Percentiles rank a stretch among this genome's conserved stretches.
phyloP scores from a whole-genome alignment of 2,113 vertebrate genomes.

The Engraulis encrasicolus region DNA sequence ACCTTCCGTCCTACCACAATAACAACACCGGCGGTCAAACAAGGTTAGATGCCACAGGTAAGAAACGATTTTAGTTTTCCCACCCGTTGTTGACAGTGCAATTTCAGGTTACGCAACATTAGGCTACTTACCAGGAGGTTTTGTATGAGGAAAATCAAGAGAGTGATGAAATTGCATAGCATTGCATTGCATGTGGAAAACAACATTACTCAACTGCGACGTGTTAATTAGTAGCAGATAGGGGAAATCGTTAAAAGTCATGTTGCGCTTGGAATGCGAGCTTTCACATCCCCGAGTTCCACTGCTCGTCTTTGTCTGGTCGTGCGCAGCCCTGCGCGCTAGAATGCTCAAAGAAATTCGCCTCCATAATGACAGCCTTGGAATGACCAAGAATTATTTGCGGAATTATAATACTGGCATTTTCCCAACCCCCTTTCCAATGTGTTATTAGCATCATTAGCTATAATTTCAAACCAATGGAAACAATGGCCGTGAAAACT shows the following conservation, averaged over 20 bases:
- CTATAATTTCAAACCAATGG: background rate
- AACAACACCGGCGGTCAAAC: conserved; percentile 88
- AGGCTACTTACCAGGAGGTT: background rate
- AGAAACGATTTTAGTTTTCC: conserved; percentile 66
- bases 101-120: background rate
- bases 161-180: background rate
- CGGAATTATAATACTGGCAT: conserved; percentile 62
- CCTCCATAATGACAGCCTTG: conserved; percentile 61
- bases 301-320: conserved; percentile 7
- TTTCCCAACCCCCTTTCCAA: conserved; percentile 64
- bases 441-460: conserved; percentile 74
- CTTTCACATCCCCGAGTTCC: background rate
- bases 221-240: background rate
- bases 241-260: background rate
- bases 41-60: conserved; percentile 96
- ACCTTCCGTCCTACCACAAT: conserved; percentile 95
- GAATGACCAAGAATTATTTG: conserved; percentile 67
- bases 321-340: too few species aligned
- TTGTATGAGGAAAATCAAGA: background rate
- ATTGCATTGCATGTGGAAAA: background rate
- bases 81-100: conserved; percentile 24
- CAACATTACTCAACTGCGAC: background rate
- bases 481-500: conserved; percentile 8
- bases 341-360: conserved; percentile 40
- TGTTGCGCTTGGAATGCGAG: conserved; percentile 2